Percentiles rank a stretch among this genome's conserved stretches.
These are phyloP conservation scores for Beris chalybata DNA, from an alignment of 2,888 invertebrate genomes.

Conservation along the genomic window DNA sequence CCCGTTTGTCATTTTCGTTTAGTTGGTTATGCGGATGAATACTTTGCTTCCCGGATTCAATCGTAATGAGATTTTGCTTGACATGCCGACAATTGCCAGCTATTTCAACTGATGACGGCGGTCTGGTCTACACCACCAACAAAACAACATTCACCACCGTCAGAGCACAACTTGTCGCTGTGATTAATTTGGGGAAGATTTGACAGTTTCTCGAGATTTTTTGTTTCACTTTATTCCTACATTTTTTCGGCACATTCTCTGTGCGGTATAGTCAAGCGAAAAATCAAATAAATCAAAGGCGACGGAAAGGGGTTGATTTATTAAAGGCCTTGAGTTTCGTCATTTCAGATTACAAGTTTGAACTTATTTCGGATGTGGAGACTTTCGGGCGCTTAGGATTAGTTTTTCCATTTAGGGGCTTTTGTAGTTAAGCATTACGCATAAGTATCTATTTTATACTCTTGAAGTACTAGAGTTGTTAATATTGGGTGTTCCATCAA, in stretches of 20 bases:
- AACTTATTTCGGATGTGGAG: neutral
- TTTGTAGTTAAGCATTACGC: neutral
- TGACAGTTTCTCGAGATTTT: conserved; percentile 30
- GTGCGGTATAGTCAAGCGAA: conserved; percentile 13
- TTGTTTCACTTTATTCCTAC: conserved; percentile 14
- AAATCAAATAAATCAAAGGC: conserved; percentile 32
- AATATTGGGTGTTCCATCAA: no score
- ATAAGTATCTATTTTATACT: no score
- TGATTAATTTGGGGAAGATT: conserved; percentile 35
- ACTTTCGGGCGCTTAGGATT: neutral
- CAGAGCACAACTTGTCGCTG: conserved; percentile 27
- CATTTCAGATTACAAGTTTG: conserved; percentile 18
- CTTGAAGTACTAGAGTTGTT: no score
- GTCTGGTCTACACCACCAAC: neutral
- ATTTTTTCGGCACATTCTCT: conserved; percentile 5
- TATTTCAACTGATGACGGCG: conserved; percentile 5
- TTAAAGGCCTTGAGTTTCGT: conserved; percentile 21
- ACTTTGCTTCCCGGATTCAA: conserved; percentile 20
- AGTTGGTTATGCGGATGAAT: conserved; percentile 26
- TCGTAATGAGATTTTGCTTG: conserved; percentile 28
- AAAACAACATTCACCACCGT: neutral
- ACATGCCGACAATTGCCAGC: conserved; percentile 4
- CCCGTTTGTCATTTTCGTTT: conserved; percentile 1
- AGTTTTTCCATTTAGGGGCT: neutral
- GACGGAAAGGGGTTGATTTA: conserved; percentile 33